Conservation (phyloP, 2,113 vertebrate species). For the Prunella fulvescens region DNA sequence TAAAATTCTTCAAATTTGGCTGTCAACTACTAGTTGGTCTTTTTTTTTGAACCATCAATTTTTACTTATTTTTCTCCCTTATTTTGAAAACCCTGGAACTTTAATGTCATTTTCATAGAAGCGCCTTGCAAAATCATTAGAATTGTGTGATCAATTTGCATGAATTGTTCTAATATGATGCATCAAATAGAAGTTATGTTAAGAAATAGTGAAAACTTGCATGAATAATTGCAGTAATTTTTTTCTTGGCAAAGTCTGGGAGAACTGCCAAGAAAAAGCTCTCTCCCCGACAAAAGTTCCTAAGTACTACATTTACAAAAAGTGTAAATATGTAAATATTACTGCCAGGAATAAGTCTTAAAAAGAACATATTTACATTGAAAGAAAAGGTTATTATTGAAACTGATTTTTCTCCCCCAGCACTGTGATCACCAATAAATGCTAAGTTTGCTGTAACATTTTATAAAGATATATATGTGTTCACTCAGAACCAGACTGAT, state of each 20-base stretch:
- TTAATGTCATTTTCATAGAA: not conserved
- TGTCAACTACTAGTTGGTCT: not conserved
- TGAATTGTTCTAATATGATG: not conserved
- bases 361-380: not conserved
- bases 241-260: slow-evolving; percentile 17
- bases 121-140: not conserved
- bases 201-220: slow-evolving; percentile 2
- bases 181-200: not conserved
- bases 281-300: not conserved
- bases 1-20: not conserved
- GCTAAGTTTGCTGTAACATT: not conserved
- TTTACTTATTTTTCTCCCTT: not conserved
- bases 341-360: not conserved
- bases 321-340: slow-evolving; percentile 33
- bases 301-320: not conserved
- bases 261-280: slow-evolving; percentile 19
- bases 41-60: not conserved
- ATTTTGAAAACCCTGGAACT: not conserved
- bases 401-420: not conserved
- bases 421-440: not conserved
- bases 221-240: not conserved
- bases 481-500: not conserved
- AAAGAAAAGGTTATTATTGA: not conserved
- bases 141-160: not conserved
- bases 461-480: not conserved